phyloP scores from a whole-genome alignment of 2,113 vertebrate species.

The Takifugu flavidus region DNA sequence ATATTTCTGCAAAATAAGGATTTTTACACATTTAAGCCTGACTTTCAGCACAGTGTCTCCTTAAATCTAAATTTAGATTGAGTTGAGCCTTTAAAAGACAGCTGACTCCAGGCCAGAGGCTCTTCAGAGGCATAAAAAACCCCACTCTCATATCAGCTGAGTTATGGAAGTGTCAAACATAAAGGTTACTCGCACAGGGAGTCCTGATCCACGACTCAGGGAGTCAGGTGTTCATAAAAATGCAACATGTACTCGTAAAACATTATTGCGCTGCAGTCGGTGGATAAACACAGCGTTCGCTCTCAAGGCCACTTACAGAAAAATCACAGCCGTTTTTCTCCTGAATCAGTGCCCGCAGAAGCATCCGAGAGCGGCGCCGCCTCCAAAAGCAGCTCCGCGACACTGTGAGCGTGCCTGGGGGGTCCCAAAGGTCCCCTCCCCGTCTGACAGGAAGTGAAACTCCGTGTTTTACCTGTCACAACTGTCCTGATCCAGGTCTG shows the following conservation, averaged over 20 bases:
- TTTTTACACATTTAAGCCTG: no score
- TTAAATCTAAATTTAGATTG: background rate
- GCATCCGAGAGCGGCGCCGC: background rate
- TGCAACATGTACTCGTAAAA: slow-evolving; percentile 41
- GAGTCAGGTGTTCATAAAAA: slow-evolving; percentile 39
- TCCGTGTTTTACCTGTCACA: slow-evolving; percentile 21
- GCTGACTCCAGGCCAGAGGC: background rate
- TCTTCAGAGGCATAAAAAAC: background rate
- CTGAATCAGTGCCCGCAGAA: background rate
- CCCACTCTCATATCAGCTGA: slow-evolving; percentile 6
- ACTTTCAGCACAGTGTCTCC: background rate
- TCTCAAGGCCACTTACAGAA: slow-evolving; percentile 30
- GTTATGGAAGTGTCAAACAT: slow-evolving; percentile 21
- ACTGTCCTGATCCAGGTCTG: background rate
- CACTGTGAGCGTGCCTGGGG: slow-evolving; percentile 16
- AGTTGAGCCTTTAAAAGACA: background rate
- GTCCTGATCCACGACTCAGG: slow-evolving; percentile 6
- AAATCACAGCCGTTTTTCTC: slow-evolving; percentile 2
- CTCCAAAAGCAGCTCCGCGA: slow-evolving; percentile 8
- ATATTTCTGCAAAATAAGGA: no score
- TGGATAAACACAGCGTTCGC: slow-evolving; percentile 28
- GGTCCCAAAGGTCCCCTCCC: slow-evolving; percentile 5
- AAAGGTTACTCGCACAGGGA: slow-evolving; percentile 12
- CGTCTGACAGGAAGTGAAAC: slow-evolving; percentile 17
- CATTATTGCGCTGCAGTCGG: slow-evolving; percentile 20